phyloP scores from a whole-genome alignment of 92 coral and sea anemone species.

The Actinostola sp. region DNA sequence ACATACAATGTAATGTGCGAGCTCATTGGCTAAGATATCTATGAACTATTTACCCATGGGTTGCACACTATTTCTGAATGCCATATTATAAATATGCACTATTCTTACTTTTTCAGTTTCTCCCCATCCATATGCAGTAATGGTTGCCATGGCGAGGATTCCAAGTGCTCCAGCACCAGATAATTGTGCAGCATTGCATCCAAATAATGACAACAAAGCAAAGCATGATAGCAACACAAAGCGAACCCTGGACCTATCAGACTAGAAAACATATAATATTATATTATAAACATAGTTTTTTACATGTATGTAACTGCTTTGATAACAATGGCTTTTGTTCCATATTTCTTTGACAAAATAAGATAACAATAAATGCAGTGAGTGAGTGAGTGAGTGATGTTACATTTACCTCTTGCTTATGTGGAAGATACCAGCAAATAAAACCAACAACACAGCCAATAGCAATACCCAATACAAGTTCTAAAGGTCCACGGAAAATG shows the following conservation, averaged over 20 bases:
- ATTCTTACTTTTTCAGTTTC: conserved; percentile 73
- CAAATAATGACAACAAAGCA: conserved; percentile 93
- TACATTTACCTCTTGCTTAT: conserved; percentile 79
- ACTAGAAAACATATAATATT: conserved; percentile 21
- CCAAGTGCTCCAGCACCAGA: conserved; percentile 99
- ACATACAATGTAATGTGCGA: no score
- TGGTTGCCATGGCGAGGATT: conserved; percentile 82
- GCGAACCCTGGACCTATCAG: conserved; percentile 78
- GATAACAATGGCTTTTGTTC: no score
- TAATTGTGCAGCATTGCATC: conserved; percentile 80
- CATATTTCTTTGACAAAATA: no score
- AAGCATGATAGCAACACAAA: conserved; percentile 86
- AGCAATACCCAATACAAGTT: conserved; percentile 80
- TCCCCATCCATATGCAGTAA: conserved; percentile 91
- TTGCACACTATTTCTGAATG: no score
- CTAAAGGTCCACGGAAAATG: conserved; percentile 94
- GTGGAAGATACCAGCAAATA: conserved; percentile 85
- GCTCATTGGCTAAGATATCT: no score
- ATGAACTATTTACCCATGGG: no score
- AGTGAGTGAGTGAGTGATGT: no score
- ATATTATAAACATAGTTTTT: background rate
- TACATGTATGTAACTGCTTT: no score
- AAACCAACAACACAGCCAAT: conserved; percentile 82
- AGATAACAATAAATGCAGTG: background rate
- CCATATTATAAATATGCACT: background rate